Conservation (phyloP, 2,888 invertebrate species). For the Nezara viridula region DNA sequence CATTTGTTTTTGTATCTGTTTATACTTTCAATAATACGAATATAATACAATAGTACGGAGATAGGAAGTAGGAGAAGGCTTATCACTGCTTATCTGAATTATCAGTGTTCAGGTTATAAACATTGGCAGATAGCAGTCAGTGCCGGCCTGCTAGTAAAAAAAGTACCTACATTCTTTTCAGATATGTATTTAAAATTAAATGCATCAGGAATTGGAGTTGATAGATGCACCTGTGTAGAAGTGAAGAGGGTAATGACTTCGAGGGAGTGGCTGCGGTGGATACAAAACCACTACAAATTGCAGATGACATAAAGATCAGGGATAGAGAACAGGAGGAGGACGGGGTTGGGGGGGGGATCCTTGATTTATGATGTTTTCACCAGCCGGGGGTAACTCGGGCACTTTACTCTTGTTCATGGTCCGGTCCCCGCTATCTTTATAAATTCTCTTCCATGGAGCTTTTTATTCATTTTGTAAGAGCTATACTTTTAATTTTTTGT, state of each 20-base stretch:
- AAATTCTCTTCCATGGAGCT: not conserved
- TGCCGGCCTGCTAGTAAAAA: too few relatives aligned
- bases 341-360: not conserved
- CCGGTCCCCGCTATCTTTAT: not conserved
- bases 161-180: too few relatives aligned
- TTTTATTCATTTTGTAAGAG: not conserved
- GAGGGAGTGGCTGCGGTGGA: not conserved
- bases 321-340: not conserved
- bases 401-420: not conserved
- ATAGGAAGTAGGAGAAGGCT: too few relatives aligned
- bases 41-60: too few relatives aligned
- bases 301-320: constrained; percentile 16
- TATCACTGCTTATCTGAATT: too few relatives aligned
- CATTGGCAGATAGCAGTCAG: too few relatives aligned
- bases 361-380: constrained; percentile 26
- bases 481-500: too few relatives aligned
- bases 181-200: not conserved
- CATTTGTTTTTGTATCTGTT: too few relatives aligned
- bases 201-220: not conserved
- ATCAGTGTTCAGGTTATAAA: too few relatives aligned
- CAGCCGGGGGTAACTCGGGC: not conserved
- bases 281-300: constrained; percentile 31
- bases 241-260: not conserved
- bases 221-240: not conserved
- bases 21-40: too few relatives aligned